Percentiles rank a stretch among this genome's conserved stretches.
Evolutionary conservation across 2,888 invertebrate genomes (phyloP).

Genomic region (Malachius bipustulatus): DNA sequence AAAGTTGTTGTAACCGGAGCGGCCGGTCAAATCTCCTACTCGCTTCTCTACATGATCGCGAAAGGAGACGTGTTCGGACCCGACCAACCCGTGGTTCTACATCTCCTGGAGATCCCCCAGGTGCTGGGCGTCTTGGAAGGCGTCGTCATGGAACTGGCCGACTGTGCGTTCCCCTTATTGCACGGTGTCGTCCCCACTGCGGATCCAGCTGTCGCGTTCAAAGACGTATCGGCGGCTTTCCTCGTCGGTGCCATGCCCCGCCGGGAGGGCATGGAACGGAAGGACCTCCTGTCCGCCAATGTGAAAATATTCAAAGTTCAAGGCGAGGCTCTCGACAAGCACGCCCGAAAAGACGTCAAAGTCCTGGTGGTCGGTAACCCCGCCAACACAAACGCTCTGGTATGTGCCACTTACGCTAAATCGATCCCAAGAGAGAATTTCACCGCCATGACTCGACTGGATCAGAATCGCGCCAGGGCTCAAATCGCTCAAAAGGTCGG

Average conservation of each 20-base stretch:
- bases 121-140: slow-evolving; percentile 97
- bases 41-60: slow-evolving; percentile 84
- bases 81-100: slow-evolving; percentile 74
- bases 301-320: slow-evolving; percentile 97
- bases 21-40: slow-evolving; percentile 98
- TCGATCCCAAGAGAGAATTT: slow-evolving; percentile 94
- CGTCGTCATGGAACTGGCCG: slow-evolving; percentile 94
- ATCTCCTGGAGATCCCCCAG: slow-evolving; percentile 87
- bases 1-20: slow-evolving; percentile 95
- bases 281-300: slow-evolving; percentile 93
- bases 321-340: slow-evolving; percentile 82
- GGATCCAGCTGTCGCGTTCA: slow-evolving; percentile 85
- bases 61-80: slow-evolving; percentile 93
- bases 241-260: slow-evolving; percentile 98
- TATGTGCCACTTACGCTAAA: slow-evolving; percentile 91
- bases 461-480: slow-evolving; percentile 93
- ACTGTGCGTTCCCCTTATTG: slow-evolving; percentile 87
- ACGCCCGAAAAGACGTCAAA: slow-evolving; percentile 48
- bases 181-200: slow-evolving; percentile 75
- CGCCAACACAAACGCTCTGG: slow-evolving; percentile 95
- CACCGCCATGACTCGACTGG: slow-evolving; percentile 94
- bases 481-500: slow-evolving; percentile 67
- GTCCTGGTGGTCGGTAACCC: slow-evolving; percentile 98
- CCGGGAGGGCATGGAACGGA: slow-evolving; percentile 96
- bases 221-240: slow-evolving; percentile 91